Percentiles rank a stretch among this genome's conserved stretches.
These are phyloP conservation scores for Proisotoma minuta DNA, from an alignment of 2,888 invertebrate genomes.

Conservation along the genomic window DNA sequence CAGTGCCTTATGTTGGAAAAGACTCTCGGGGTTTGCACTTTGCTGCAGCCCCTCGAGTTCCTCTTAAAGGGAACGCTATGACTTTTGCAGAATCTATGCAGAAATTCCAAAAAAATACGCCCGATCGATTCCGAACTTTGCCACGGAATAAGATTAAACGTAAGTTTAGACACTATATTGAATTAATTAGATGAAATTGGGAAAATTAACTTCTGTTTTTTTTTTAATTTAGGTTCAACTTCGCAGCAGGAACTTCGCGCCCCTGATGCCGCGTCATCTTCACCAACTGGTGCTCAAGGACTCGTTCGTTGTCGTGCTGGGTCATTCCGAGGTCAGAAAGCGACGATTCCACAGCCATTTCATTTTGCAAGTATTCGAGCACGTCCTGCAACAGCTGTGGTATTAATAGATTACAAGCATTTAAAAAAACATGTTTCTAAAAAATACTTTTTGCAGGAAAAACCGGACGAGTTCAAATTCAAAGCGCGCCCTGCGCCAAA, in stretches of 20 bases:
- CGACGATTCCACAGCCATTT: constrained; percentile 62
- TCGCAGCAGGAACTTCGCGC: too few species aligned
- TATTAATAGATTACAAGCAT: too few species aligned
- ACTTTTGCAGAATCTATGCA: constrained; percentile 60
- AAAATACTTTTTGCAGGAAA: constrained; percentile 25
- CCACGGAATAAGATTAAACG: constrained; percentile 36
- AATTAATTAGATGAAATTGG: not conserved
- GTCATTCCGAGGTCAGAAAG: constrained; percentile 46
- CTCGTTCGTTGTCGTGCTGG: not conserved
- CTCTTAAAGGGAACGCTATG: constrained; percentile 48
- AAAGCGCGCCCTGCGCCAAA: constrained; percentile 42
- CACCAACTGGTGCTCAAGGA: not conserved
- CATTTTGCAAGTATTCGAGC: constrained; percentile 46
- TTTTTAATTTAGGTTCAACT: too few species aligned
- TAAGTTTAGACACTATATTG: constrained; percentile 4
- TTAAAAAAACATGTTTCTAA: too few species aligned
- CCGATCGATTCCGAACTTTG: constrained; percentile 56
- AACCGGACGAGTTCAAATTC: constrained; percentile 34
- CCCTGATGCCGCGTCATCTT: not conserved
- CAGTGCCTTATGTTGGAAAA: too few species aligned
- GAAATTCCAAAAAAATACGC: constrained; percentile 59
- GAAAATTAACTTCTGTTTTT: constrained; percentile 6
- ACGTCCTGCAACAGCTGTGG: not conserved
- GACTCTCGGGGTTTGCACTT: too few species aligned
- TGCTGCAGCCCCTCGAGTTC: too few species aligned